Conservation (phyloP, 2,888 invertebrate species). For the Eudasyphora cyanicolor region DNA sequence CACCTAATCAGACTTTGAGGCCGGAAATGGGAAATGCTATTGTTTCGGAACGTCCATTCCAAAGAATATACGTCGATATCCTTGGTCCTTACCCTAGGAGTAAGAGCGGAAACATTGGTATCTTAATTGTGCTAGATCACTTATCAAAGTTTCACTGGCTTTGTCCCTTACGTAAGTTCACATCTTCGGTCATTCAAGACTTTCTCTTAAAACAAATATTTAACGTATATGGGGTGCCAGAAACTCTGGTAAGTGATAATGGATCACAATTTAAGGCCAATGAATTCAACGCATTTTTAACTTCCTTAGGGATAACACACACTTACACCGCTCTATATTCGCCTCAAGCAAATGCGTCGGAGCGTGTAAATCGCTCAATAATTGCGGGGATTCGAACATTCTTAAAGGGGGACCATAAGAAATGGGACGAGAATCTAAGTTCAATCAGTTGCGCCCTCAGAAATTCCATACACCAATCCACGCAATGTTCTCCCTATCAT, state of each 20-base stretch:
- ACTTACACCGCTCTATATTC: slow-evolving; percentile 69
- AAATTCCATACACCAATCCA: too few relatives aligned
- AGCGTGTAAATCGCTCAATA: too few relatives aligned
- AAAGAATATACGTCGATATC: slow-evolving; percentile 48
- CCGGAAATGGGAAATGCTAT: slow-evolving; percentile 51
- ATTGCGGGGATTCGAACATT: too few relatives aligned
- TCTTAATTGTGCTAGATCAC: slow-evolving; percentile 22
- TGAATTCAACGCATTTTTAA: too few relatives aligned
- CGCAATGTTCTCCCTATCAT: too few relatives aligned
- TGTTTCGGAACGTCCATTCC: slow-evolving; percentile 39
- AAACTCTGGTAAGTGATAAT: slow-evolving; percentile 68
- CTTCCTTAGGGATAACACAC: slow-evolving; percentile 47
- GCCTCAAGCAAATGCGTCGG: slow-evolving; percentile 73
- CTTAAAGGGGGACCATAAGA: slow-evolving; percentile 26
- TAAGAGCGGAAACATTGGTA: too few relatives aligned
- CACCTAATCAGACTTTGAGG: slow-evolving; percentile 26
- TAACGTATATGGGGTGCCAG: too few relatives aligned
- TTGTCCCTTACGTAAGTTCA: too few relatives aligned
- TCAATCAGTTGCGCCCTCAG: too few relatives aligned
- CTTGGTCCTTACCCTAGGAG: slow-evolving; percentile 62
- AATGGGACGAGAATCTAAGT: too few relatives aligned
- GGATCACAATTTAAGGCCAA: slow-evolving; percentile 65
- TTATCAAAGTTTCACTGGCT: too few relatives aligned
- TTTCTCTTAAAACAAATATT: too few relatives aligned
- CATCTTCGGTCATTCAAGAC: neutral